Conservation (phyloP, 2,888 invertebrate species). For the Oeneis ivallda region DNA sequence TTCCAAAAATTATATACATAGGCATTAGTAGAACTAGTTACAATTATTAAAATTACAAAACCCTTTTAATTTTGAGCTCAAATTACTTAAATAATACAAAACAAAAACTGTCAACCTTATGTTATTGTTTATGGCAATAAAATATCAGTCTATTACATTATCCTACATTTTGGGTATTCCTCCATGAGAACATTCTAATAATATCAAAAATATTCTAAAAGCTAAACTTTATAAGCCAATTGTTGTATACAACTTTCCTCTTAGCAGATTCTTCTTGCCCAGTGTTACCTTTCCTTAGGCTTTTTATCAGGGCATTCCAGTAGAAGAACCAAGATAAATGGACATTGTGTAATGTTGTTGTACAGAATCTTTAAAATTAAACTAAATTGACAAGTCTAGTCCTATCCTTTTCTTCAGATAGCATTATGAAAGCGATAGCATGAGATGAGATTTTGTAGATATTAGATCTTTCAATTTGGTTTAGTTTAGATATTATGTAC, state of each 20-base stretch:
- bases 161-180: constrained; percentile 22
- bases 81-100: constrained; percentile 15
- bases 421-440: no score
- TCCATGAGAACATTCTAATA: not conserved
- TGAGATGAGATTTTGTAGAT: no score
- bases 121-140: constrained; percentile 38
- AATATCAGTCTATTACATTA: constrained; percentile 38
- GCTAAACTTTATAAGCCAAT: not conserved
- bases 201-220: constrained; percentile 13
- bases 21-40: constrained; percentile 11
- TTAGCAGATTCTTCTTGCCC: not conserved
- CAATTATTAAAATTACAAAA: constrained; percentile 18
- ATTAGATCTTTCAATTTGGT: no score
- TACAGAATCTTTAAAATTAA: no score
- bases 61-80: constrained; percentile 19
- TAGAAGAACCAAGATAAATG: not conserved
- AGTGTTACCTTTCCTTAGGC: not conserved
- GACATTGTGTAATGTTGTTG: not conserved
- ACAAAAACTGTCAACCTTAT: constrained; percentile 26
- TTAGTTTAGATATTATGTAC: no score
- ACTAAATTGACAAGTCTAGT: no score
- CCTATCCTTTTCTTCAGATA: no score
- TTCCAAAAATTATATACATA: constrained; percentile 12
- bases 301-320: not conserved
- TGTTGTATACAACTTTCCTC: not conserved